Evolutionary conservation across 2,888 invertebrate genomes (phyloP).

Genomic region (Monoplex corrugatus): DNA sequence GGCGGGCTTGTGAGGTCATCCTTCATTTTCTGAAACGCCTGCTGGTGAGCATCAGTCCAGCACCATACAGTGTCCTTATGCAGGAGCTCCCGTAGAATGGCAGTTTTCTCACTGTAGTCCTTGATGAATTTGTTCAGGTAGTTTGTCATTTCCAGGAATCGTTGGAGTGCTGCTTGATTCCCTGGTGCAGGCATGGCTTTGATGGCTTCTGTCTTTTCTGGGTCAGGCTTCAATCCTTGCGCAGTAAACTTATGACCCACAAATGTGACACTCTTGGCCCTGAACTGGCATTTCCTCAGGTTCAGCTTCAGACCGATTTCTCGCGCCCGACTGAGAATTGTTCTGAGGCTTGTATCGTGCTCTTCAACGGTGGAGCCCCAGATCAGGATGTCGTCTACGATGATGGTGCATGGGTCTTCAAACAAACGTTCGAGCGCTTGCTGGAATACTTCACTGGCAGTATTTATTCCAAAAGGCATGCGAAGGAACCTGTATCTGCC

Average conservation of each 20-base stretch:
- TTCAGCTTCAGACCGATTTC: slow-evolving; percentile 49
- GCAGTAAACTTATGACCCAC: slow-evolving; percentile 45
- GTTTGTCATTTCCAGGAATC: neutral
- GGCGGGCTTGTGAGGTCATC: neutral
- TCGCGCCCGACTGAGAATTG: slow-evolving; percentile 30
- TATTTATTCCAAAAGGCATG: slow-evolving; percentile 55
- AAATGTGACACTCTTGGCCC: slow-evolving; percentile 49
- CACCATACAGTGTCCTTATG: slow-evolving; percentile 45
- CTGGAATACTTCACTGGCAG: slow-evolving; percentile 54
- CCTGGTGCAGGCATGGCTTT: neutral
- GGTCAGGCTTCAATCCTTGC: neutral
- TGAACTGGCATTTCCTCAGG: slow-evolving; percentile 45
- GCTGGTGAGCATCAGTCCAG: slow-evolving; percentile 51
- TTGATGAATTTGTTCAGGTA: slow-evolving; percentile 49
- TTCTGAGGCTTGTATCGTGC: slow-evolving; percentile 46
- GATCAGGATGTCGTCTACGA: slow-evolving; percentile 49
- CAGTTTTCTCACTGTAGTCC: slow-evolving; percentile 37
- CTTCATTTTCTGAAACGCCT: slow-evolving; percentile 46
- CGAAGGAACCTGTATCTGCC: slow-evolving; percentile 53
- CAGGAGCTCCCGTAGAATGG: slow-evolving; percentile 50
- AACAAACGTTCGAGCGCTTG: slow-evolving; percentile 50
- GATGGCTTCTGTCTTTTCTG: neutral
- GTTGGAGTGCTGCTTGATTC: neutral
- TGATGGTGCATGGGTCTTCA: slow-evolving; percentile 44
- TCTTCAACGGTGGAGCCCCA: slow-evolving; percentile 34